Base-by-base conservation (phyloP, 1,140 invertebrate species). In the Drosophila mayri region DNA sequence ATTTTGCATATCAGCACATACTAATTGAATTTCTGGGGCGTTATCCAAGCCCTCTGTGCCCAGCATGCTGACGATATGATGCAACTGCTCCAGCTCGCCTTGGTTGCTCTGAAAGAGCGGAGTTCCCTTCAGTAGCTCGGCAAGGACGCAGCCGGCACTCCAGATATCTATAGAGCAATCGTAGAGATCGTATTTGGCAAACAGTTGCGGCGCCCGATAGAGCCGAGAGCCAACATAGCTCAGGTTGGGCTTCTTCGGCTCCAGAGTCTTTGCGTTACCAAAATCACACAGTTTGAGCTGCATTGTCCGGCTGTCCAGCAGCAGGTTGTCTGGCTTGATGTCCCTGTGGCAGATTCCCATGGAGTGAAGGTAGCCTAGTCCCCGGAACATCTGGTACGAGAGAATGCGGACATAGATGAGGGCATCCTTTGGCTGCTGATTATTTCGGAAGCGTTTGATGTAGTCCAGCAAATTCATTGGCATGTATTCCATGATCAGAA, bases 181-280 rank as follows among this genome's bases (percentile, higher is more conserved):
- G 93, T 99, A 99, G 94, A 99, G 97, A 75, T 98, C 99, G 91
- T 98, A 98, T 91, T 99, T 98, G 94, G 99, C 99, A 92, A 99
- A 99, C 75, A 99, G 95, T 94, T 99, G 98, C 43, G 99, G 99
- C 77, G 98, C 99, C 79, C 98, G 95, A 93, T 99, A 99, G 93
- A 99, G 99, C 79, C 99, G 96, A 91, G 99, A 99, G 94, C 99
- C 99, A 83, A 99, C 99, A 94, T 99, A 99, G 20, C 98, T 99
- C 28, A 99, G 98, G 93, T 99, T 99, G 5, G 98, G 98, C 93
- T 99, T 98, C 50, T 98, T 97, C 81, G 96, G 96, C 43, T 99
- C 96, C 76, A 99, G 95, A 93, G 98, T 97, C 93, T 99, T 99
- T 77, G 99, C 99, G 92, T 97, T 98, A 88, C 99, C 99, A 94